A percentile compares a stretch with the other conserved stretches of the same genome.
These are phyloP conservation scores for Nilaparvata lugens DNA, from an alignment of 1,140 invertebrate species.

Conservation along the genomic window DNA sequence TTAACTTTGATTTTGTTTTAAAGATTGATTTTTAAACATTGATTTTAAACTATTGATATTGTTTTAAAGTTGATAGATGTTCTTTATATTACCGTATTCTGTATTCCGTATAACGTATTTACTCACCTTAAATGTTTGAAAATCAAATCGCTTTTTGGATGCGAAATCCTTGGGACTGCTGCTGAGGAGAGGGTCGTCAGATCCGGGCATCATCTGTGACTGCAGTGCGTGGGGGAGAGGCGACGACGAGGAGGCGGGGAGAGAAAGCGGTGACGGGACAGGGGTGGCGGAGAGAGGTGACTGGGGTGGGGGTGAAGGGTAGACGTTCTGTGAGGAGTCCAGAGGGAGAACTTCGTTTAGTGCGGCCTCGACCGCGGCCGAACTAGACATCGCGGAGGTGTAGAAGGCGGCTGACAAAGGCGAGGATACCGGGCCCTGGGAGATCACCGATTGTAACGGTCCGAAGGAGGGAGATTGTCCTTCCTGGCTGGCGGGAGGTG, in stretches of 20 bases:
- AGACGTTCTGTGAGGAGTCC: conserved; percentile 48
- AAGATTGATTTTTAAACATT: too few relatives aligned
- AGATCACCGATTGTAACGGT: conserved; percentile 32
- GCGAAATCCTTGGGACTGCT: conserved; percentile 71
- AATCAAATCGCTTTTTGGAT: conserved; percentile 50
- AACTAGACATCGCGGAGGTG: conserved; percentile 75
- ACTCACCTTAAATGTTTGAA: conserved; percentile 45
- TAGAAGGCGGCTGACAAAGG: conserved; percentile 71
- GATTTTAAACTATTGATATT: too few relatives aligned
- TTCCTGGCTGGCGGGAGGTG: conserved; percentile 73
- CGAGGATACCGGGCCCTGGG: conserved; percentile 46
- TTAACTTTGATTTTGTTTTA: too few relatives aligned
- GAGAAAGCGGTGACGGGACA: conserved; percentile 45
- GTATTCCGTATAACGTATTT: too few relatives aligned
- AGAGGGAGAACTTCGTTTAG: conserved; percentile 68
- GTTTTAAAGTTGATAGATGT: too few relatives aligned
- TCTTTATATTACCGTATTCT: too few relatives aligned
- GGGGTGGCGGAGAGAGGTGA: conserved; percentile 47
- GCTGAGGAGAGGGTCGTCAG: conserved; percentile 69
- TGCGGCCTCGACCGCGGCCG: conserved; percentile 72
- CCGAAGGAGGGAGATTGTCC: conserved; percentile 51
- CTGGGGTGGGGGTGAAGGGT: conserved; percentile 54
- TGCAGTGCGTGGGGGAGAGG: conserved; percentile 47
- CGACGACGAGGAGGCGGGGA: conserved; percentile 43
- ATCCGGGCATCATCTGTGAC: conserved; percentile 74